phyloP scores from a whole-genome alignment of 2,113 vertebrate genomes.

The Coracopsis vasa region DNA sequence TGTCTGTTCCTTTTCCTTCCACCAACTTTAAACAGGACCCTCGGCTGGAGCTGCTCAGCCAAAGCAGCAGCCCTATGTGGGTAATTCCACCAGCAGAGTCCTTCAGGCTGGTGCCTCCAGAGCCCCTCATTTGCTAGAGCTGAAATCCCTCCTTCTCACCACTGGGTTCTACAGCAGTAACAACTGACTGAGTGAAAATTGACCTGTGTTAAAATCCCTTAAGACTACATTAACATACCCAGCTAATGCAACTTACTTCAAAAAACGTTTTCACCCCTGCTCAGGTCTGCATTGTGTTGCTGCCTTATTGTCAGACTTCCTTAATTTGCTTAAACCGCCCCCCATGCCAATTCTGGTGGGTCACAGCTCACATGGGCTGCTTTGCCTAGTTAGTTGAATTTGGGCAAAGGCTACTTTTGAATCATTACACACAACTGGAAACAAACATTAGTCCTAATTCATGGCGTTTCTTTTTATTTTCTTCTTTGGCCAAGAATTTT shows the following conservation, averaged over 20 bases:
- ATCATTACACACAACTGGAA: neutral
- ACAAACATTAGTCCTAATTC: neutral
- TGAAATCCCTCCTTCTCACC: fast-evolving
- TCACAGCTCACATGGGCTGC: neutral
- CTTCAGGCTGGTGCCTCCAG: neutral
- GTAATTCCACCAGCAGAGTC: neutral
- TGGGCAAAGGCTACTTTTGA: neutral
- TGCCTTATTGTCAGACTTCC: neutral
- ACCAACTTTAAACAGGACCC: too few species aligned
- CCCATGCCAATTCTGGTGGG: neutral
- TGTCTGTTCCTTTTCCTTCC: neutral
- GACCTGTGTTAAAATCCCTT: neutral
- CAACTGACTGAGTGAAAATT: neutral
- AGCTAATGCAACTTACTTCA: neutral
- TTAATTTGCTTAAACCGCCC: neutral
- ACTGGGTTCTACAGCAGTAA: neutral
- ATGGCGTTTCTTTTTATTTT: fast-evolving
- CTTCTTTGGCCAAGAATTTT: fast-evolving
- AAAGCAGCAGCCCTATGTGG: neutral
- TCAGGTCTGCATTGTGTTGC: neutral
- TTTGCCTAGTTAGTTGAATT: neutral
- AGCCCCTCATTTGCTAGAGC: neutral
- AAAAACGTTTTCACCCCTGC: neutral
- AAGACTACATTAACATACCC: too few species aligned
- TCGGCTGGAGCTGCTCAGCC: neutral